phyloP scores from a whole-genome alignment of 2,797 vertebrate genomes.

The Fistularia tabacaria region DNA sequence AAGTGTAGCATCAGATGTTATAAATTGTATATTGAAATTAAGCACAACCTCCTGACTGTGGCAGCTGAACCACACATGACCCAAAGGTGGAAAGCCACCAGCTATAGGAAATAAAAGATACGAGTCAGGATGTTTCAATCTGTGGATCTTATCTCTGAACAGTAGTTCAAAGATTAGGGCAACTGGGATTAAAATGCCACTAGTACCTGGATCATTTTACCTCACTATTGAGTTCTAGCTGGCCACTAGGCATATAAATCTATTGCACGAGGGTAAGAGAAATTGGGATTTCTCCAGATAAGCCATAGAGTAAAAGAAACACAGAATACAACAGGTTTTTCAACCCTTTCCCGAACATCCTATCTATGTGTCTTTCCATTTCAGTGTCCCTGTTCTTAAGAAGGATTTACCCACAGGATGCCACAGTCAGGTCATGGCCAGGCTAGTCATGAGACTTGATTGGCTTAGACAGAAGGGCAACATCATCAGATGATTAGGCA shows the following conservation, averaged over 20 bases:
- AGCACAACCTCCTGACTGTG: constrained; percentile 8
- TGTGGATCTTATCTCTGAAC: constrained; percentile 8
- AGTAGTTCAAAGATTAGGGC: constrained; percentile 13
- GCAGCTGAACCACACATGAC: constrained; percentile 8
- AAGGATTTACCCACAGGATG: constrained; percentile 28
- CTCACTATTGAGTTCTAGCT: constrained; percentile 8
- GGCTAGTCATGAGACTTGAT: constrained; percentile 37
- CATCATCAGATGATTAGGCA: constrained; percentile 42
- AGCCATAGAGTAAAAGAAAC: neutral
- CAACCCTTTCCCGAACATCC: neutral
- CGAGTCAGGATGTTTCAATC: constrained; percentile 10
- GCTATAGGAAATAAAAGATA: constrained; percentile 14
- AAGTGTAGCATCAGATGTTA: constrained; percentile 32
- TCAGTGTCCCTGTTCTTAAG: neutral
- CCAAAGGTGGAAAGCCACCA: constrained; percentile 6
- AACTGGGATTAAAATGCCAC: constrained; percentile 12
- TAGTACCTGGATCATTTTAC: constrained; percentile 2
- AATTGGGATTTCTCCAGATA: no score
- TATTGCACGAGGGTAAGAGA: neutral
- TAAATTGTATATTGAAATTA: constrained; percentile 24
- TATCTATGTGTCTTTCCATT: neutral
- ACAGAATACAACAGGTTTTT: neutral
- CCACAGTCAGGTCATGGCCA: constrained; percentile 24
- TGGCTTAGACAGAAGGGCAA: constrained; percentile 43
- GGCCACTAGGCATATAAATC: neutral